These are phyloP conservation scores for Scaptomyza graminum DNA, from an alignment of 1,140 invertebrate species.

Conservation along the genomic window DNA sequence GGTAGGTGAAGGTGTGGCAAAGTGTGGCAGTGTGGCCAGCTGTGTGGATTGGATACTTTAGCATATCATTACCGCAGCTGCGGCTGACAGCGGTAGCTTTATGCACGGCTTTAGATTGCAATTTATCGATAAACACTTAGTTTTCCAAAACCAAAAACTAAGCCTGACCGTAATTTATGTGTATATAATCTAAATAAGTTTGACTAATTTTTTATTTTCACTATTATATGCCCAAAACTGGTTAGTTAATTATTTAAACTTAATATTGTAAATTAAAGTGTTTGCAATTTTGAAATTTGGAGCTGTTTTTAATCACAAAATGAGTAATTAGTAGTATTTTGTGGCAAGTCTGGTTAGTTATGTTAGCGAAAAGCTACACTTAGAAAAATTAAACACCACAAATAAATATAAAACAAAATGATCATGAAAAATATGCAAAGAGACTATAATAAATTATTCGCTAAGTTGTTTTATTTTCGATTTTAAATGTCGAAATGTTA, in stretches of 20 bases:
- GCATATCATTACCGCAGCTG: conserved; percentile 49
- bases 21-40: conserved; percentile 1
- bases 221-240: neutral
- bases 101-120: conserved; percentile 27
- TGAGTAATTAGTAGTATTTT: neutral
- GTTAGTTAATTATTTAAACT: neutral
- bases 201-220: neutral
- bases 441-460: too few species aligned
- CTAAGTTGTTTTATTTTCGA: too few species aligned
- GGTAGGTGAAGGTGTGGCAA: neutral
- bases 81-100: conserved; percentile 20
- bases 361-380: neutral
- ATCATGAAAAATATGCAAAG: too few species aligned
- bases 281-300: too few species aligned
- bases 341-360: neutral
- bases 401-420: too few species aligned
- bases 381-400: neutral
- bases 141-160: neutral
- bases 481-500: too few species aligned
- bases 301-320: too few species aligned
- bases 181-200: neutral
- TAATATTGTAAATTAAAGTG: neutral
- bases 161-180: conserved; percentile 12
- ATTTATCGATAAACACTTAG: conserved; percentile 36
- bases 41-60: conserved; percentile 25